phyloP scores from a whole-genome alignment of 2,888 invertebrate species.

The Aethes cnicana region DNA sequence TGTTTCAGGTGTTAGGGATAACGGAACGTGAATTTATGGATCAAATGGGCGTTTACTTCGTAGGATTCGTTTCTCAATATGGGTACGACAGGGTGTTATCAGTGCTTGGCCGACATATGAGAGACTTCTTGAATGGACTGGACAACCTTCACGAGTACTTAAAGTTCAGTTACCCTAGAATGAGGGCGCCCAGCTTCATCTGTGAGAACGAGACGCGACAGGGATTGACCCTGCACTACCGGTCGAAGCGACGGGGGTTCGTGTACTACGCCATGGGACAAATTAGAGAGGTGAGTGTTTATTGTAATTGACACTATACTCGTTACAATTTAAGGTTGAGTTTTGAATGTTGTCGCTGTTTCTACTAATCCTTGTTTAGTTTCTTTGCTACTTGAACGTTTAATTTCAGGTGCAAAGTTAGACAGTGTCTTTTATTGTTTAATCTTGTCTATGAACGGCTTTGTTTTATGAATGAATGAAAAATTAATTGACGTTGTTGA shows the following conservation, averaged over 20 bases:
- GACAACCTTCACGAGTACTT: constrained; percentile 99
- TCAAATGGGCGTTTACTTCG: constrained; percentile 96
- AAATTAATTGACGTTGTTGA: too few relatives aligned
- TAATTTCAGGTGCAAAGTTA: too few relatives aligned
- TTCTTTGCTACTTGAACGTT: too few relatives aligned
- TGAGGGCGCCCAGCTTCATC: constrained; percentile 97
- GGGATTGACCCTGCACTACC: constrained; percentile 95
- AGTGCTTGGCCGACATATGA: constrained; percentile 95
- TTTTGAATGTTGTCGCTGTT: not conserved
- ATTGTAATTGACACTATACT: not conserved
- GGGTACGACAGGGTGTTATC: constrained; percentile 96
- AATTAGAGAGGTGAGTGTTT: constrained; percentile 87
- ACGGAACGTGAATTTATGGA: constrained; percentile 95
- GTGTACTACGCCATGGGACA: constrained; percentile 99
- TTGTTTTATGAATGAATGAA: too few relatives aligned
- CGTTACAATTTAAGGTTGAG: not conserved
- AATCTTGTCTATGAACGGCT: too few relatives aligned
- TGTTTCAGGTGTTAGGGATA: constrained; percentile 89
- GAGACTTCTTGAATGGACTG: constrained; percentile 97
- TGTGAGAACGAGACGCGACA: constrained; percentile 97
- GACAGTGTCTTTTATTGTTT: too few relatives aligned
- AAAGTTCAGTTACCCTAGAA: constrained; percentile 95
- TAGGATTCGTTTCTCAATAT: constrained; percentile 95
- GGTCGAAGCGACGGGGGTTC: constrained; percentile 95
- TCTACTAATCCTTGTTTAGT: too few relatives aligned